Base-by-base conservation (phyloP, 1,140 invertebrate species). In the Temnothorax curvispinosus region DNA sequence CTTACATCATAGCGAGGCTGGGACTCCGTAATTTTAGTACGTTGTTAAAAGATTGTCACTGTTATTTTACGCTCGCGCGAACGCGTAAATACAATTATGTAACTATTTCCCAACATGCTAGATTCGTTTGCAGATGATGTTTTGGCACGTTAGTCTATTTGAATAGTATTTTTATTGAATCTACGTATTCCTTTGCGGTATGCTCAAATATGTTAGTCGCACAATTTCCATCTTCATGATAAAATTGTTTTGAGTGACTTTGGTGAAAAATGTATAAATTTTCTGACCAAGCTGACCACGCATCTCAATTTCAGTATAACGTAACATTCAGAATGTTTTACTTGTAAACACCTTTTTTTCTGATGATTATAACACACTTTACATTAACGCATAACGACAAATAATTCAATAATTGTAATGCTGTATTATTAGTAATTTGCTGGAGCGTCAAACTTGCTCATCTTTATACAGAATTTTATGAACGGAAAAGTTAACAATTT, bases 121-220 rank as follows among this genome's bases (percentile, higher is more conserved):
- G 69, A 50, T 72, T 71, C 7, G 38, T 72, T 82, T 58, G 50
- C 35, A 41, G 15, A 56, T 35, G 32, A 18, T 62, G n/a, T 47
- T 47, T 64, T 64, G 38, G 27, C 41, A 44, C 15, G 56, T 80
- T 69, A 81, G 13, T 41, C 50, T 69, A 67, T 67, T 54, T 52
- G 13, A 21, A 32, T 50, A 0, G n/a, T 80, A 9, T 54, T 50
- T 0, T 13, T 80, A 9, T 54, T 69, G 50, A 50, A 69, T 54
- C n/a, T 15, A 18, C 32, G 41, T 80, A 81, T 56, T 71, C 15
- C 38, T 81, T 54, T 54, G 13, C n/a, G 47, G 13, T 71, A 69
- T 50, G 65, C 65, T 82, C 50, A 44, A 82, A 9, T 82, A 71
- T n/a, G 38, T 81, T 69, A 81, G 21, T 71, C 47, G 47, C 65